Conservation (phyloP, 2,888 invertebrate genomes). For the Acronicta aceris region DNA sequence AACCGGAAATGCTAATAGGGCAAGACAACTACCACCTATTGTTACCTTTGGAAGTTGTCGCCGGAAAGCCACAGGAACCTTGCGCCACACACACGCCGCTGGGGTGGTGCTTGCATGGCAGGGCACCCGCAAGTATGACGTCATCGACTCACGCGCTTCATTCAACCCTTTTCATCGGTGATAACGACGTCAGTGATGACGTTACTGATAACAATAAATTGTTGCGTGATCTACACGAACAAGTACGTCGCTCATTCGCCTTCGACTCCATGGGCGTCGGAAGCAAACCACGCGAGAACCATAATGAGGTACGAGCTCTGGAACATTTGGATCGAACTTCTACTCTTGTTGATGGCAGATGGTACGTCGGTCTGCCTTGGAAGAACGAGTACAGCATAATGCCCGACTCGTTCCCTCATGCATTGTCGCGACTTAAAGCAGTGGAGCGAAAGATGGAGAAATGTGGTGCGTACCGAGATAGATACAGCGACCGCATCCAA, state of each 20-base stretch:
- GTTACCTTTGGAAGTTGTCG: background rate
- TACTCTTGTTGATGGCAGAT: conserved; percentile 7
- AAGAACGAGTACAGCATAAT: background rate
- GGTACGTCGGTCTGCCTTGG: conserved; percentile 14
- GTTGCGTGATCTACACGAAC: conserved; percentile 2
- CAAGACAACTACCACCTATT: conserved; percentile 4
- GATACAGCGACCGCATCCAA: conserved; percentile 43
- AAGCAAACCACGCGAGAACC: conserved; percentile 10
- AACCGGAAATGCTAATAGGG: conserved; percentile 4
- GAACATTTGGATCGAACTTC: conserved; percentile 4
- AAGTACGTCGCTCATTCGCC: conserved; percentile 8
- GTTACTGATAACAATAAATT: no score
- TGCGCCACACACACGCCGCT: conserved; percentile 3
- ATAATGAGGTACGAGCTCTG: conserved; percentile 7
- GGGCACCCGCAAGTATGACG: background rate
- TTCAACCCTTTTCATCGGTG: background rate
- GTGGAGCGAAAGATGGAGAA: conserved; percentile 42
- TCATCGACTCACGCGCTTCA: background rate
- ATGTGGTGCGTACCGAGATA: conserved; percentile 15
- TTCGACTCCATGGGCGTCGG: conserved; percentile 13
- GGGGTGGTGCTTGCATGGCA: conserved; percentile 11
- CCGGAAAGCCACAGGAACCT: background rate
- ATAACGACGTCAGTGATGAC: background rate
- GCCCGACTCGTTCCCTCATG: conserved; percentile 23
- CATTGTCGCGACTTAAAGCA: conserved; percentile 32